These are phyloP conservation scores for Drosophila ambigua DNA, from an alignment of 1,140 invertebrate species.

Conservation along the genomic window DNA sequence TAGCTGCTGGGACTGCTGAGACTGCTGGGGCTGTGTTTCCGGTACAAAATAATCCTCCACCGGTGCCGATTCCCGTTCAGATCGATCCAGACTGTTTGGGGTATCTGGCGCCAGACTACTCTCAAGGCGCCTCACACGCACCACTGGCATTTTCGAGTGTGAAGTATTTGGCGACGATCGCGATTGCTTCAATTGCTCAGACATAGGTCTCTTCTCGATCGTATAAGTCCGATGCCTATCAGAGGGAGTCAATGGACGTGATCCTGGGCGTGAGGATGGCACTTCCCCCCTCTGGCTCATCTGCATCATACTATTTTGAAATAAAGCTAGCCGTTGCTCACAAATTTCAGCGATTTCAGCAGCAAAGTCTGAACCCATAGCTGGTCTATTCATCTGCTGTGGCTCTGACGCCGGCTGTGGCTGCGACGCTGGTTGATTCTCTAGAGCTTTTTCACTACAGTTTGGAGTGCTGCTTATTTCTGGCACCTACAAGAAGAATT, in stretches of 20 bases:
- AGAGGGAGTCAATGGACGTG: background rate
- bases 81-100: background rate
- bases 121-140: slow-evolving; percentile 11
- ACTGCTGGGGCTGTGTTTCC: slow-evolving; percentile 51
- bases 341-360: slow-evolving; percentile 8
- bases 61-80: background rate
- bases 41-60: slow-evolving; percentile 51
- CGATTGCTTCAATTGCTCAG: slow-evolving; percentile 33
- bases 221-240: slow-evolving; percentile 34
- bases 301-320: slow-evolving; percentile 13
- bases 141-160: slow-evolving; percentile 8
- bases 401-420: background rate
- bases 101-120: slow-evolving; percentile 19
- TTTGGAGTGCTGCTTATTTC: slow-evolving; percentile 45
- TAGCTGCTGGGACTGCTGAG: background rate
- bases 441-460: too few relatives aligned
- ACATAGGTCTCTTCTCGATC: slow-evolving; percentile 37
- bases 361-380: background rate
- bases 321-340: background rate
- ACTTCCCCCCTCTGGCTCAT: background rate
- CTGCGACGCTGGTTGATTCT: background rate
- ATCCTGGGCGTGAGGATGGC: background rate
- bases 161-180: slow-evolving; percentile 3
- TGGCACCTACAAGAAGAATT: slow-evolving; percentile 26
- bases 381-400: background rate